Conservation (phyloP, 2,888 invertebrate species). For the Stenurella melanura region DNA sequence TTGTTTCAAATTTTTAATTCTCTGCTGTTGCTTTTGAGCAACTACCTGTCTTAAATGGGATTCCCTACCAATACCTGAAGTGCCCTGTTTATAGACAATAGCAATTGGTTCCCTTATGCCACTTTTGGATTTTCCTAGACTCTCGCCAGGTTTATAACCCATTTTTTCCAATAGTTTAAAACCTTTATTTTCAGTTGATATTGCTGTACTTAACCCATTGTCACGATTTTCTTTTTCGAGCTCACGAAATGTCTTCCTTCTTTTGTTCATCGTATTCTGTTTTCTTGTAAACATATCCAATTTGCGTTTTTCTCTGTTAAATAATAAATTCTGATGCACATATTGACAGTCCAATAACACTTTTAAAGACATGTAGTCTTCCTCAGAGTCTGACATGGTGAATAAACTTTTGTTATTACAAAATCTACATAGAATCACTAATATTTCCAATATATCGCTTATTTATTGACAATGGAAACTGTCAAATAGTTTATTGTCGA, state of each 20-base stretch:
- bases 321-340: slow-evolving; percentile 77
- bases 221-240: slow-evolving; percentile 78
- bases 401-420: slow-evolving; percentile 21
- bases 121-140: slow-evolving; percentile 80
- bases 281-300: slow-evolving; percentile 76
- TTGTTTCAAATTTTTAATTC: slow-evolving; percentile 60
- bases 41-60: slow-evolving; percentile 71
- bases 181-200: slow-evolving; percentile 84
- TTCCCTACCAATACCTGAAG: slow-evolving; percentile 80
- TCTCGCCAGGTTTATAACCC: slow-evolving; percentile 90
- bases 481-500: too few relatives aligned
- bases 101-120: slow-evolving; percentile 80
- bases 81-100: slow-evolving; percentile 78
- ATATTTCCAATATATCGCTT: slow-evolving; percentile 25
- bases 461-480: slow-evolving; percentile 36
- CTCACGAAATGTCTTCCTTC: slow-evolving; percentile 69
- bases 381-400: slow-evolving; percentile 79
- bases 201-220: slow-evolving; percentile 80
- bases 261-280: slow-evolving; percentile 70
- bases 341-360: slow-evolving; percentile 75
- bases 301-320: slow-evolving; percentile 77
- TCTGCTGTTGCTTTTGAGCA: slow-evolving; percentile 68
- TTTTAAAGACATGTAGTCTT: slow-evolving; percentile 84
- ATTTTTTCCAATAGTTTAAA: slow-evolving; percentile 89
- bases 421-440: slow-evolving; percentile 15